Evolutionary conservation across 2,797 vertebrate genomes (phyloP), one percentile per base, ranked within the genome.

Genomic region (Anguilla marmorata): DNA sequence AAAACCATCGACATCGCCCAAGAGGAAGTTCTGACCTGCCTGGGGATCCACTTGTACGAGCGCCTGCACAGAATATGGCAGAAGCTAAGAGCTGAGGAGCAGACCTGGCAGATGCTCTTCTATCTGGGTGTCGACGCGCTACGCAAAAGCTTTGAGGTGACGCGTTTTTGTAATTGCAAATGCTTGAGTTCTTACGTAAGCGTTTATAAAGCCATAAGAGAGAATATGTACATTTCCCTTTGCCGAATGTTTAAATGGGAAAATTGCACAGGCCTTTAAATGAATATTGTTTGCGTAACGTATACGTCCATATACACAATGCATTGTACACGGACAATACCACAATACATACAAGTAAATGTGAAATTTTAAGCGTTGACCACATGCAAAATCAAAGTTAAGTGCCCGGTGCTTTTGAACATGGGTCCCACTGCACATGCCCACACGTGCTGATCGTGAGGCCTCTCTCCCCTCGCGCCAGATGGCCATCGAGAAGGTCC

Each of bases 1-100:
- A 99, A 99, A 94, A 99, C 98, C 88, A 99, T 99, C 92, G 98
- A 99, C 87, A 97, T 99, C 87, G 98, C 98, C 90, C 98, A 99
- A 94, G 98, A 99, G 93, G 98, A 99, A 94, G 98, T 99, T 90
- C 94, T 99, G 89, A 99, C 98, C 83, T 99, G 98, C 94, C 94
- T 99, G 93, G 98, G 98, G 48, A 99, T 99, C 94, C 98, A 99
- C 91, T 96, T 99, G 24, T 99, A 98, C 30, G 98, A 99, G 94
- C 95, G 98, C 89, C 93, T 99, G 89, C 98, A 99, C 94, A 96
- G 97, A 87, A 98, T 99, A 95, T 99, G 98, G 98, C 98, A 99
- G 91, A 99, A 99, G 91, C 94, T 99, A 24, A 93, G 98, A 90
- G 98, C 98, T 0, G 98, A 99, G 93, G 98, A 99, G 88, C 98